Percentiles rank a stretch among this genome's conserved stretches.
Evolutionary conservation across 2,888 invertebrate genomes (phyloP).

Genomic region (Campoplex capitator): DNA sequence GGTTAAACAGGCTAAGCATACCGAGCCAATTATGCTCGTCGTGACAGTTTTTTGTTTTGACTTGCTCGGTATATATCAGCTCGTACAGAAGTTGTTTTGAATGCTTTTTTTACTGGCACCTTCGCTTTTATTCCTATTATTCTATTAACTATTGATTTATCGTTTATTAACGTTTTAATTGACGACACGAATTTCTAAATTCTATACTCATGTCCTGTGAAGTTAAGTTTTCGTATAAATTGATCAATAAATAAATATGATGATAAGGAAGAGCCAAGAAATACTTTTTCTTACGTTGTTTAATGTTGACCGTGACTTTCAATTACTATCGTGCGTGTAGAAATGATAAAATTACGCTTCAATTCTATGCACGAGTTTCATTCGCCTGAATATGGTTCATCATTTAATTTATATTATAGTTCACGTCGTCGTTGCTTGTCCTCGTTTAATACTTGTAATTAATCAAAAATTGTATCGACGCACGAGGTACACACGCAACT

Average conservation of each 20-base stretch:
- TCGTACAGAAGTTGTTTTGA: too few species aligned
- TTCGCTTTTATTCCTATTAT: not conserved
- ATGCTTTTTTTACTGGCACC: not conserved
- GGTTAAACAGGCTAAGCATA: too few species aligned
- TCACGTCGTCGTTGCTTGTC: not conserved
- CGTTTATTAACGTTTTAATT: too few species aligned
- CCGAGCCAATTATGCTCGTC: too few species aligned
- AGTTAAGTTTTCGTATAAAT: not conserved
- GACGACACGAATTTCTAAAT: too few species aligned
- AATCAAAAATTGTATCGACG: slow-evolving; percentile 16
- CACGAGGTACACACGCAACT: not conserved
- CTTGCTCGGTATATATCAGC: too few species aligned
- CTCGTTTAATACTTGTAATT: slow-evolving; percentile 15
- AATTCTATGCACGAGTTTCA: not conserved
- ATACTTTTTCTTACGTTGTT: not conserved
- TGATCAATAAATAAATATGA: not conserved
- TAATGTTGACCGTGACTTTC: not conserved
- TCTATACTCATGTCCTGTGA: not conserved
- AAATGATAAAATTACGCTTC: not conserved
- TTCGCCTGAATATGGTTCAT: not conserved
- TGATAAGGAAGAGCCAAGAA: not conserved
- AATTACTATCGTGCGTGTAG: not conserved
- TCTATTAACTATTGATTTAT: not conserved
- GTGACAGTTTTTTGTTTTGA: too few species aligned
- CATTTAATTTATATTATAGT: not conserved